A percentile compares a stretch with the other conserved stretches of the same genome.
Conservation (phyloP, 2,797 vertebrate species). For the Semotilus atromaculatus region DNA sequence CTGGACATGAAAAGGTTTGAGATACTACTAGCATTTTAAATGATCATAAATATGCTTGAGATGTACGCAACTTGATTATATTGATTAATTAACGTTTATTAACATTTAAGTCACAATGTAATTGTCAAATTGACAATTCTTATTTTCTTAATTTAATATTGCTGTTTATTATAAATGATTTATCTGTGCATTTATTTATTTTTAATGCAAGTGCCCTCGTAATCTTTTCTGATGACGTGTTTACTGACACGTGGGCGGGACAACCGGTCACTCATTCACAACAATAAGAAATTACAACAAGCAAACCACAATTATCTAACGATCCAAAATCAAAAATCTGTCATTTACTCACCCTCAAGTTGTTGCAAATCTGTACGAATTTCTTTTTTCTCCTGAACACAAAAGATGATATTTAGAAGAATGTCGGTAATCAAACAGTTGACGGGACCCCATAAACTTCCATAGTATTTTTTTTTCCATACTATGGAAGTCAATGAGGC, state of each 20-base stretch:
- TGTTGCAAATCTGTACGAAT: background rate
- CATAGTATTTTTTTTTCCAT: background rate
- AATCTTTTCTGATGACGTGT: too few species aligned
- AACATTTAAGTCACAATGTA: too few species aligned
- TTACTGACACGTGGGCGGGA: too few species aligned
- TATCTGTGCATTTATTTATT: too few species aligned
- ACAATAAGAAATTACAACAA: too few species aligned
- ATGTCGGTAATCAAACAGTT: background rate
- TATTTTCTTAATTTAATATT: background rate
- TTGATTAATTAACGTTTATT: too few species aligned
- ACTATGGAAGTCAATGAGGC: background rate
- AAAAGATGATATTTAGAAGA: background rate
- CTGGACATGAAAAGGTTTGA: conserved; percentile 82
- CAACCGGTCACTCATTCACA: background rate
- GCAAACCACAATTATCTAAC: background rate
- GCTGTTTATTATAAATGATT: background rate
- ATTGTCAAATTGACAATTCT: background rate
- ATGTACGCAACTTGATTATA: background rate
- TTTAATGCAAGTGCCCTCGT: too few species aligned
- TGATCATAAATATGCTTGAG: too few species aligned
- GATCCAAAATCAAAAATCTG: background rate
- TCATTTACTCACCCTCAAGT: background rate
- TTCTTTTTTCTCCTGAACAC: background rate
- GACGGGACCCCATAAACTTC: background rate
- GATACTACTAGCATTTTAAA: background rate